Evolutionary conservation across 1,140 invertebrate species (phyloP), one percentile per base, ranked within the genome.

Genomic region (Battus philenor): DNA sequence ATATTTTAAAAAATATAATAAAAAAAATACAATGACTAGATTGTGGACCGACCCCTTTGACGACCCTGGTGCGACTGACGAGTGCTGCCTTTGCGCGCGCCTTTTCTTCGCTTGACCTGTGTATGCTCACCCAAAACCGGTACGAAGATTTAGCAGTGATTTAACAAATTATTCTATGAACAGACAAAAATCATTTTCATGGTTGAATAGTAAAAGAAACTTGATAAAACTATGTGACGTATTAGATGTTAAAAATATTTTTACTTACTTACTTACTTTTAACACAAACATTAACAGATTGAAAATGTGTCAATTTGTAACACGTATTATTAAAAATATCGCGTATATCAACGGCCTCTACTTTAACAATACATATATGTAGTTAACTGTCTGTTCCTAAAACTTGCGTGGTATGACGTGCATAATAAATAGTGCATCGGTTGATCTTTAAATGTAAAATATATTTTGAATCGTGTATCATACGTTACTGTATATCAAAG

Each of bases 11-110:
- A 65, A 65, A 59, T 59, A 59, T 66, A 50, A 60, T 46, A 54
- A 64, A 66, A 73, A 71, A 73, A 64, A 63, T 70, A 68, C 68
- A 77, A 73, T 84, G 80, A 84, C 80, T 84, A 84, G 80, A 84
- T 84, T 56, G 55, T 54, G 61, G 75, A 73, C 75, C 77, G 73
- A 76, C 68, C 69, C 65, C 64, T 66, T 29, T 60, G 66, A 57
- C 74, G 76, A 72, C 72, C 73, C 70, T 71, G 74, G 73, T 54
- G 63, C 61, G 68, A 84, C 77, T 84, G 75, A 76, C 67, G 62
- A 62, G 53, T 67, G 58, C 58, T 56, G 63, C 48, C 54, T 58
- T 50, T 56, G 80, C 71, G 76, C 80, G 69, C 75, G 73, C 80
- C 72, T 84, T 84, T 81, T 84, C 77, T 78, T 81, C 69, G 59